Percentiles rank a stretch among this genome's conserved stretches.
These are phyloP conservation scores for Seriola aureovittata DNA, from an alignment of 2,113 vertebrate species.

Conservation along the genomic window DNA sequence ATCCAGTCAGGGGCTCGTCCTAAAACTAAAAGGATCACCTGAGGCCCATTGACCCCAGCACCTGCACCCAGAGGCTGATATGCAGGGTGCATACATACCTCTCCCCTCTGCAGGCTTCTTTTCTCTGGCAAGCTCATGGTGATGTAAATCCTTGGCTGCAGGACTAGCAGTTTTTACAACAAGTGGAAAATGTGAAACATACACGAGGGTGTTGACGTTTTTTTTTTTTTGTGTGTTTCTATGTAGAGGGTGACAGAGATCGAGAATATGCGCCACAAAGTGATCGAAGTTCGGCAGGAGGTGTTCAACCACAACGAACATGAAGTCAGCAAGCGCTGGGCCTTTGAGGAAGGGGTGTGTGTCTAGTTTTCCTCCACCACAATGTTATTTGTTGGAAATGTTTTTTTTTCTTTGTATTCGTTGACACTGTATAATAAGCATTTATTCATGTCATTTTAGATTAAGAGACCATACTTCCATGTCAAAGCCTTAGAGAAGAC, in stretches of 20 bases:
- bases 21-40: constrained; percentile 78
- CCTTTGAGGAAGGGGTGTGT: constrained; percentile 97
- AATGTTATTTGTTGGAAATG: neutral
- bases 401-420: fast-evolving
- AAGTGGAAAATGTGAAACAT: constrained; percentile 69
- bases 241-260: constrained; percentile 96
- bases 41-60: constrained; percentile 76
- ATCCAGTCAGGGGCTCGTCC: constrained; percentile 81
- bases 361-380: neutral
- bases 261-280: constrained; percentile 98
- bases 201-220: constrained; percentile 27
- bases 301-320: constrained; percentile 98
- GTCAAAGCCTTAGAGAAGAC: constrained; percentile 98
- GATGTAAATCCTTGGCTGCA: constrained; percentile 85
- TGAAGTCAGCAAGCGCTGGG: constrained; percentile 99
- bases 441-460: constrained; percentile 79
- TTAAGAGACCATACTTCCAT: constrained; percentile 98
- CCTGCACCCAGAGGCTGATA: constrained; percentile 79
- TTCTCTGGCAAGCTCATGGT: constrained; percentile 82
- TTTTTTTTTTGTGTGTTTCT: constrained; percentile 53
- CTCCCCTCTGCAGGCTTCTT: constrained; percentile 79
- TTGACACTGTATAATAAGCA: neutral
- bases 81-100: constrained; percentile 82
- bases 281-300: constrained; percentile 96
- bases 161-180: constrained; percentile 80